These are phyloP conservation scores for Actias luna DNA, from an alignment of 2,888 invertebrate species.

Conservation along the genomic window DNA sequence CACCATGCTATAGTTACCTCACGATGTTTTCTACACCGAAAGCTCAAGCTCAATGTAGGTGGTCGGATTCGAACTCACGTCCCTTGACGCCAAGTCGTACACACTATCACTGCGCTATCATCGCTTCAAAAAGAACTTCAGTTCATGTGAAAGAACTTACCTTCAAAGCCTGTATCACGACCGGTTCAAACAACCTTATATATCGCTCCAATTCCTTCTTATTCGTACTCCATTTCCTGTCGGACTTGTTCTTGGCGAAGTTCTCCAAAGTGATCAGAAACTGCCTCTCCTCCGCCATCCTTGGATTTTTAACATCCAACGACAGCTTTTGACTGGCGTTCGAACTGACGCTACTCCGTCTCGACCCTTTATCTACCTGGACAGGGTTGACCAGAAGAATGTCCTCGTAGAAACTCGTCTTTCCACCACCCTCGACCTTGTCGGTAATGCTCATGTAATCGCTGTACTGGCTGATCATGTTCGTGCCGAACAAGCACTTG, in stretches of 20 bases:
- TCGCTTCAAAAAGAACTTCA: no score
- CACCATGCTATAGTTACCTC: no score
- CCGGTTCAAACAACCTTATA: slow-evolving; percentile 96
- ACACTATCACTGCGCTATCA: no score
- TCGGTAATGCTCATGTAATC: slow-evolving; percentile 66
- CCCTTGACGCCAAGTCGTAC: no score
- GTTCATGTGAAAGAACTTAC: slow-evolving; percentile 55
- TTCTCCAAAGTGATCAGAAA: slow-evolving; percentile 69
- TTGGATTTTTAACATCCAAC: slow-evolving; percentile 56
- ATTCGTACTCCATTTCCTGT: slow-evolving; percentile 75
- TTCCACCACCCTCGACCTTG: slow-evolving; percentile 25
- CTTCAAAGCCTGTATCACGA: slow-evolving; percentile 96
- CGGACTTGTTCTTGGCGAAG: slow-evolving; percentile 69
- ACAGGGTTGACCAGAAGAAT: slow-evolving; percentile 57
- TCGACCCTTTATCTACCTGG: slow-evolving; percentile 38
- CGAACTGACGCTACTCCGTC: slow-evolving; percentile 57
- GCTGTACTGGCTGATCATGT: slow-evolving; percentile 79
- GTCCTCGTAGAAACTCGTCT: slow-evolving; percentile 53
- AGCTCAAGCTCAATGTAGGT: no score
- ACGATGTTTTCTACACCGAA: no score
- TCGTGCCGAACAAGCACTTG: slow-evolving; percentile 89
- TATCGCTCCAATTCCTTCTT: slow-evolving; percentile 85
- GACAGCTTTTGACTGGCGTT: slow-evolving; percentile 61
- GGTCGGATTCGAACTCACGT: no score
- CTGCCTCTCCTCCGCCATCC: slow-evolving; percentile 61